These are phyloP conservation scores for Patella depressa DNA, from an alignment of 2,888 invertebrate species.

Conservation along the genomic window DNA sequence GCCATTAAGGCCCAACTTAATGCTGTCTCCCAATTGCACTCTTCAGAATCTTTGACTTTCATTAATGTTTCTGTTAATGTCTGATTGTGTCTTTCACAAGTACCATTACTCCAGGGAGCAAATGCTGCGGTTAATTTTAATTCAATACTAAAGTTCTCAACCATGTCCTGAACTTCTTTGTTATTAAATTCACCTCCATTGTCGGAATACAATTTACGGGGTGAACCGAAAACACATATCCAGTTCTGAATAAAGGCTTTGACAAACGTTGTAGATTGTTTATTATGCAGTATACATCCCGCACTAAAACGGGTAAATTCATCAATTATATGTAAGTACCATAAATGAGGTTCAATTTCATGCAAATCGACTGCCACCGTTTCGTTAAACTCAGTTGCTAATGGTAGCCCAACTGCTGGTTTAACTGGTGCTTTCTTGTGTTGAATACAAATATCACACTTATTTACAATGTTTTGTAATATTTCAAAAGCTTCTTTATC, in stretches of 20 bases:
- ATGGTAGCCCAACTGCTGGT: conserved; percentile 25
- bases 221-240: conserved; percentile 25
- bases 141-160: conserved; percentile 32
- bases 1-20: conserved; percentile 22
- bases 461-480: no score
- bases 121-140: conserved; percentile 20
- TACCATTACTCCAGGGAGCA: conserved; percentile 19
- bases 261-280: conserved; percentile 24
- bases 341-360: conserved; percentile 20
- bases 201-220: conserved; percentile 24
- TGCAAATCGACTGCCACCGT: conserved; percentile 27
- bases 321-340: conserved; percentile 31
- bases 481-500: no score
- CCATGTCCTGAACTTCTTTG: conserved; percentile 28
- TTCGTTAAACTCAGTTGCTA: conserved; percentile 25
- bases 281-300: conserved; percentile 23
- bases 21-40: conserved; percentile 29
- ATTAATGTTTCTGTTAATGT: conserved; percentile 27
- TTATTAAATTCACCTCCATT: conserved; percentile 33
- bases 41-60: conserved; percentile 26
- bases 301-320: conserved; percentile 31
- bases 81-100: conserved; percentile 20
- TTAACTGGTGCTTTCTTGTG: conserved; percentile 23
- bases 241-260: conserved; percentile 23
- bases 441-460: conserved; percentile 11